A percentile compares a stretch with the other conserved stretches of the same genome.
Conservation (phyloP, 2,113 vertebrate genomes). For the Scatophagus argus region DNA sequence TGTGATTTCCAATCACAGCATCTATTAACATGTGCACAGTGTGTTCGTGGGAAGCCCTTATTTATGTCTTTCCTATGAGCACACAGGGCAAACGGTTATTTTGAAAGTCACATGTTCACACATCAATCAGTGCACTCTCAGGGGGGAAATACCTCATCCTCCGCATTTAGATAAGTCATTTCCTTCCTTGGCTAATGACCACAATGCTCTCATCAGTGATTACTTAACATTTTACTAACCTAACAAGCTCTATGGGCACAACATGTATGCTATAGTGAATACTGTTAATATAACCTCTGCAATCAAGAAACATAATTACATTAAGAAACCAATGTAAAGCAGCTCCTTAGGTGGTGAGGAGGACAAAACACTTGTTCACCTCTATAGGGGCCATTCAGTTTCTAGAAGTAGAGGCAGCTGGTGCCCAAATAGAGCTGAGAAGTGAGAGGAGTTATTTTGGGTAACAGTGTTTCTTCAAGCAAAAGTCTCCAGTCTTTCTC, state of each 20-base stretch:
- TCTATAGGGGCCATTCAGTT: slow-evolving; percentile 10
- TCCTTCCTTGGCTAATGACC: slow-evolving; percentile 43
- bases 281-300: background rate
- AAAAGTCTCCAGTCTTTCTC: background rate
- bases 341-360: background rate
- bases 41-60: slow-evolving; percentile 8
- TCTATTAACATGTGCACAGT: slow-evolving; percentile 23
- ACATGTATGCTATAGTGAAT: background rate
- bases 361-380: background rate
- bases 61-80: slow-evolving; percentile 40
- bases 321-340: slow-evolving; percentile 15
- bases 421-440: background rate
- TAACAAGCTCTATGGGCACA: slow-evolving; percentile 24
- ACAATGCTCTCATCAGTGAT: slow-evolving; percentile 6
- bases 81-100: slow-evolving; percentile 32
- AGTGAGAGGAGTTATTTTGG: slow-evolving; percentile 32
- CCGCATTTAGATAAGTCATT: slow-evolving; percentile 43
- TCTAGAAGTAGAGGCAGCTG: slow-evolving; percentile 2
- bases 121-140: slow-evolving; percentile 44
- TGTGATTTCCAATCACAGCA: slow-evolving; percentile 15
- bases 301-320: background rate
- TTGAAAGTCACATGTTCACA: slow-evolving; percentile 37
- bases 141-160: slow-evolving; percentile 31
- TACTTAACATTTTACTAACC: slow-evolving; percentile 4
- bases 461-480: background rate